A percentile compares a stretch with the other conserved stretches of the same genome.
These are phyloP conservation scores for Diuraphis noxia DNA, from an alignment of 1,140 invertebrate genomes.

Conservation along the genomic window DNA sequence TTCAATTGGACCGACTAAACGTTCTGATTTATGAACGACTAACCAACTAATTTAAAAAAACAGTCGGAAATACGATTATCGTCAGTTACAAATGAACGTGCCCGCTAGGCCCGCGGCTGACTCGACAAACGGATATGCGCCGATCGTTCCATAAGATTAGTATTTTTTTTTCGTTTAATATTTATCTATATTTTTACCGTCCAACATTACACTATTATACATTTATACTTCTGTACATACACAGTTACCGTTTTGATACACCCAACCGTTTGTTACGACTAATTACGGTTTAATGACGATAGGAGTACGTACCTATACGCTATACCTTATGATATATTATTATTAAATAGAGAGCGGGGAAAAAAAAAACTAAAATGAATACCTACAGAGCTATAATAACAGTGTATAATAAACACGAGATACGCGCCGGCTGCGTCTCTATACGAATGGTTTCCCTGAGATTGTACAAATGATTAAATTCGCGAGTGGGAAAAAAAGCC, in stretches of 20 bases:
- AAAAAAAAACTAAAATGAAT: background rate
- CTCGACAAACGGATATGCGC: conserved; percentile 19
- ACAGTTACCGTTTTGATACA: background rate
- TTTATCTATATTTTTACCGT: conserved; percentile 21
- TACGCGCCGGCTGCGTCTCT: background rate
- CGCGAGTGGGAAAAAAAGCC: background rate
- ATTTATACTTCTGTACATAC: conserved; percentile 13
- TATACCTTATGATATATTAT: conserved; percentile 8
- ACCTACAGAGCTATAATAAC: background rate
- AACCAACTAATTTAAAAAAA: conserved; percentile 28
- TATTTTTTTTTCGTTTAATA: background rate
- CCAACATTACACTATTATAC: background rate
- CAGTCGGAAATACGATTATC: conserved; percentile 47
- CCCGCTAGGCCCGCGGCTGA: background rate
- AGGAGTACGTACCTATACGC: background rate
- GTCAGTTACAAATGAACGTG: conserved; percentile 27
- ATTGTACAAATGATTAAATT: background rate
- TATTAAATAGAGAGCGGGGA: background rate
- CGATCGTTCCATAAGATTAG: conserved; percentile 33
- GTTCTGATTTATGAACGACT: conserved; percentile 16
- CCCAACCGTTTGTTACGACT: conserved; percentile 31
- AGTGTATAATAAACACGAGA: background rate
- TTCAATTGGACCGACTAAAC: conserved; percentile 35
- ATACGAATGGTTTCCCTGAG: background rate
- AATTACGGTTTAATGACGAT: conserved; percentile 41